Conservation (phyloP, 2,797 vertebrate species). For the Tadarida brasiliensis region DNA sequence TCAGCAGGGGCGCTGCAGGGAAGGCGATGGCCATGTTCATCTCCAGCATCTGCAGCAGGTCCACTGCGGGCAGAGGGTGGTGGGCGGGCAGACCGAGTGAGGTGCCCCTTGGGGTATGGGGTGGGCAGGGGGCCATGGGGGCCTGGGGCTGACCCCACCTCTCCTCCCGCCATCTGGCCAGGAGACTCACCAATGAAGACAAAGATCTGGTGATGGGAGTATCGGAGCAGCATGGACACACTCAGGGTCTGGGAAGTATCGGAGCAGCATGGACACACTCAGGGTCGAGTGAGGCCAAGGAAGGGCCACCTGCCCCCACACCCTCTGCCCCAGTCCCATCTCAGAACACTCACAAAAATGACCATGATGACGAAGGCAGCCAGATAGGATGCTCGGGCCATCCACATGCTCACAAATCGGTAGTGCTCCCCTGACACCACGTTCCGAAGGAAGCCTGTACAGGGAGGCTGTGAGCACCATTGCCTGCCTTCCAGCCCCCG, state of each 20-base stretch:
- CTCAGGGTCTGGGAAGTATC: slow-evolving; percentile 98
- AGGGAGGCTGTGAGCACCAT: accelerated
- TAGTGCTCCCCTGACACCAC: slow-evolving; percentile 99
- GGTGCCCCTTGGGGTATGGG: not conserved
- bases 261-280: slow-evolving; percentile 97
- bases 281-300: slow-evolving; percentile 86
- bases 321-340: accelerated
- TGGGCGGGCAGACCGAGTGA: not conserved
- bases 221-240: slow-evolving; percentile 97
- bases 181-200: slow-evolving; percentile 96
- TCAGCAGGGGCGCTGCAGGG: slow-evolving; percentile 97
- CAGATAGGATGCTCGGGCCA: slow-evolving; percentile 97
- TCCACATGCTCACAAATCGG: slow-evolving; percentile 99
- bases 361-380: slow-evolving; percentile 99
- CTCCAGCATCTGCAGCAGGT: slow-evolving; percentile 99
- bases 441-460: slow-evolving; percentile 95
- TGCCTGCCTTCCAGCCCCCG: accelerated
- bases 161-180: not conserved
- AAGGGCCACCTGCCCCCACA: not conserved
- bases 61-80: slow-evolving; percentile 89
- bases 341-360: slow-evolving; percentile 93
- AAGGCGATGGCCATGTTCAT: slow-evolving; percentile 99
- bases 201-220: slow-evolving; percentile 99
- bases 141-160: not conserved
- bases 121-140: not conserved